Conservation (phyloP, 2,888 invertebrate species). For the Tetragnatha montana region DNA sequence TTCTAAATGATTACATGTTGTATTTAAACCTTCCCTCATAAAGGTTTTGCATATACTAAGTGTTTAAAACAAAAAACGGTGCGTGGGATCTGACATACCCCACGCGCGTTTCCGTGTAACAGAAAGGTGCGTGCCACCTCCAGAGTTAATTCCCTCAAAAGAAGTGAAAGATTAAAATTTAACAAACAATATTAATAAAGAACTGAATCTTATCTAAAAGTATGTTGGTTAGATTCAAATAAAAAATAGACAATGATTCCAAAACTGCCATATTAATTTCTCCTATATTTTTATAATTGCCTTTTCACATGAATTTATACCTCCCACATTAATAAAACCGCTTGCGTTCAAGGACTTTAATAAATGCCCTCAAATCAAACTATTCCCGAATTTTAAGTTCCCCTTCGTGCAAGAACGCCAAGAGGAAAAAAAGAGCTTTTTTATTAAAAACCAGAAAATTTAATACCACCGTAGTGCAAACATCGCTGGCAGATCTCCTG, state of each 20-base stretch:
- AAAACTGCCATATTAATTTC: neutral
- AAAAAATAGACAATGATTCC: neutral
- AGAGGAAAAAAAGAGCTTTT: neutral
- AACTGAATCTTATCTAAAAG: too few relatives aligned
- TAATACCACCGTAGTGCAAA: conserved; percentile 40
- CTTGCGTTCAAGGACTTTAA: neutral
- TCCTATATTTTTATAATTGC: neutral
- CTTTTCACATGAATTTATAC: neutral
- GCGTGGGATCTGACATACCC: too few relatives aligned
- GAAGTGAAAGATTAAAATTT: too few relatives aligned
- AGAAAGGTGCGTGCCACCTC: too few relatives aligned
- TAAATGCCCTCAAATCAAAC: neutral
- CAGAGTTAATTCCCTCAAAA: too few relatives aligned
- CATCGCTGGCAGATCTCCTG: conserved; percentile 13
- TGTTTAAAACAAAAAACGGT: too few relatives aligned
- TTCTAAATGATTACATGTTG: too few relatives aligned
- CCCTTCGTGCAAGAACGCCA: neutral
- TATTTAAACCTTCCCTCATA: too few relatives aligned
- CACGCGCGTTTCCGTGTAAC: too few relatives aligned
- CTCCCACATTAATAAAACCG: conserved; percentile 7
- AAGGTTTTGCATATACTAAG: too few relatives aligned
- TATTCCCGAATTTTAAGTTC: neutral
- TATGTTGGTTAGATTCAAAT: too few relatives aligned
- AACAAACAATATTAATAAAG: too few relatives aligned
- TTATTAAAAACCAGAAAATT: conserved; percentile 48